Evolutionary conservation across 1,140 invertebrate species (phyloP).

Genomic region (Zophobas atratus): DNA sequence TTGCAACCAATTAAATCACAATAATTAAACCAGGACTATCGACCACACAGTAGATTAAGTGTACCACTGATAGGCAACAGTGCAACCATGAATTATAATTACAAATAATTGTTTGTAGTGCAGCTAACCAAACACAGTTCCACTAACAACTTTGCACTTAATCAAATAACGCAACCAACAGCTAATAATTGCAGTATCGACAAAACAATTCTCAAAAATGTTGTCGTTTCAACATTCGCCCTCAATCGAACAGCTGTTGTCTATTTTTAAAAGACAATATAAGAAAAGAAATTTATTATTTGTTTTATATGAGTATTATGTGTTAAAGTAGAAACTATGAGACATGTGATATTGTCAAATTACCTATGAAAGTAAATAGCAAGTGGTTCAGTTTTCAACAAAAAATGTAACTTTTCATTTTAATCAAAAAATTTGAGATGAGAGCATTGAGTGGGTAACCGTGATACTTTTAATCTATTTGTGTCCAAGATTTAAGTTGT

Average conservation of each 20-base stretch:
- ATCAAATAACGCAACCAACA: not conserved
- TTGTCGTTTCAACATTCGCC: slow-evolving; percentile 7
- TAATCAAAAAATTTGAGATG: too few relatives aligned
- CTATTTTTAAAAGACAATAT: too few relatives aligned
- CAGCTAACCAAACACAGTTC: not conserved
- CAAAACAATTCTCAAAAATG: not conserved
- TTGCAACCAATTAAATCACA: slow-evolving; percentile 34
- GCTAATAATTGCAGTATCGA: not conserved
- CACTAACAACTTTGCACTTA: not conserved
- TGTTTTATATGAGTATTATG: too few relatives aligned
- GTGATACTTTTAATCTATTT: too few relatives aligned
- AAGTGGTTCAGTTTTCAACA: too few relatives aligned
- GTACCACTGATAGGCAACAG: slow-evolving; percentile 1
- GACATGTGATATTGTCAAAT: too few relatives aligned
- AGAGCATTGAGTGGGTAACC: too few relatives aligned
- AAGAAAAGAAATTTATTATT: too few relatives aligned
- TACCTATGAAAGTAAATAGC: too few relatives aligned
- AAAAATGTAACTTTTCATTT: too few relatives aligned
- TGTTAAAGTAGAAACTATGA: too few relatives aligned
- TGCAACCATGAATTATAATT: slow-evolving; percentile 24
- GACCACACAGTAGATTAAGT: slow-evolving; percentile 22
- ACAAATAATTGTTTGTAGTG: slow-evolving; percentile 23
- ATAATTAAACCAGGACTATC: slow-evolving; percentile 29
- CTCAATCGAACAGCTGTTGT: not conserved
- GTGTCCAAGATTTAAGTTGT: too few relatives aligned